Base-by-base conservation (phyloP, 1,140 invertebrate genomes). In the Calliphora vicina region DNA sequence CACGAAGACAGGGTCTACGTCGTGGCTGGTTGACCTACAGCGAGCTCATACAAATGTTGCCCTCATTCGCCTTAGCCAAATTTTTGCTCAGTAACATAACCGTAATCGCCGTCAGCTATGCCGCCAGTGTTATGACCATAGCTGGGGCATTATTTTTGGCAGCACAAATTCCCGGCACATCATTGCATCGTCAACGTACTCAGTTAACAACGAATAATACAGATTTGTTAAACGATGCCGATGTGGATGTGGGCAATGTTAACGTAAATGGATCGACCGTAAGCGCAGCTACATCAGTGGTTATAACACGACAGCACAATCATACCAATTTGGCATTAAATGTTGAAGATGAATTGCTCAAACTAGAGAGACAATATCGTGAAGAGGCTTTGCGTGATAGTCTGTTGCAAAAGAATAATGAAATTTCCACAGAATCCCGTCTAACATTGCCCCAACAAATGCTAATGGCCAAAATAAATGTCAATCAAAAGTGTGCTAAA, bases 11-110 rank as follows among this genome's bases (percentile, higher is more conserved):
- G 91, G 95, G 95, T 6, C 89, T 91, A 29, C 92, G 94, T 61
- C 92, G 95, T 29, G 96, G 96, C 0, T 97, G 95, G 94, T 95
- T 96, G 86, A 96, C 97, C 0, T 98, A 98, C 87, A 93, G 94
- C 1, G 97, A 98, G 91, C 88, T 98, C 26, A 91, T 92, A 83
- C 93, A 93, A 82, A 87, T 97, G 35, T 87, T 94, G 83, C 92
- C 94, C 71, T 91, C 90, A 57, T 88, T 92, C 83, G 86, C 91
- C 25, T 84, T 95, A 26, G 91, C 92, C 67, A 92, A 92, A 83
- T 93, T 92, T 82, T 85, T 94, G 50, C 86, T 93, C 20, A 92
- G 93, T 82, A 93, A 96, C 43, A 92, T 94, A 71, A 91, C 93
- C 3, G 93, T 96, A 27, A 92, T 95, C 84, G 89, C 95, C 0